Percentiles rank a stretch among this genome's conserved stretches.
phyloP scores from a whole-genome alignment of 2,888 invertebrate genomes.

The Drosophila monieri region DNA sequence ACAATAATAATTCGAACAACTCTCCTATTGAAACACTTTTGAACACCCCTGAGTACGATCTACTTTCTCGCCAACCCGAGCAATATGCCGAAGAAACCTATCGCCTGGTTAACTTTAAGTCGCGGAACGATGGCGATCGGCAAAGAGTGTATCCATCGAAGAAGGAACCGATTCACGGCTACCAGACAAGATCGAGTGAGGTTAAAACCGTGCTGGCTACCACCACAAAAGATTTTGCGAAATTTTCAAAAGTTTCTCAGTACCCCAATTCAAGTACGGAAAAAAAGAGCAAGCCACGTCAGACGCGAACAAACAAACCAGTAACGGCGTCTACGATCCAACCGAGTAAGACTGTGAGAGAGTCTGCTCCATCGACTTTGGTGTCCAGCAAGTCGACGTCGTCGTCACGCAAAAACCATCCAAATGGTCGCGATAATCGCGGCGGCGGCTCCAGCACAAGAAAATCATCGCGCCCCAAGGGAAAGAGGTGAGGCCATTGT shows the following conservation, averaged over 20 bases:
- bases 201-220: conserved; percentile 95
- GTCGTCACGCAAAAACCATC: conserved; percentile 51
- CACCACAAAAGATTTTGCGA: conserved; percentile 93
- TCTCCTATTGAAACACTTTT: conserved; percentile 87
- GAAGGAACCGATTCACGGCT: conserved; percentile 87
- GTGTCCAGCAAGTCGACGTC: conserved; percentile 48
- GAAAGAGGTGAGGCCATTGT: conserved; percentile 61
- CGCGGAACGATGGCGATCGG: conserved; percentile 78
- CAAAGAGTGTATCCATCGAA: conserved; percentile 84
- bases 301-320: conserved; percentile 90
- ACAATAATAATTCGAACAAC: conserved; percentile 15
- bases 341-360: conserved; percentile 74
- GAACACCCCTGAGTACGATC: conserved; percentile 93
- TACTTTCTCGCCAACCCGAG: conserved; percentile 92
- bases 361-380: conserved; percentile 30
- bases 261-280: conserved; percentile 84
- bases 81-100: conserved; percentile 94
- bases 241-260: conserved; percentile 94
- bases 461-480: conserved; percentile 65
- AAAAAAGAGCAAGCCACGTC: conserved; percentile 85
- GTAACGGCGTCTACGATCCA: conserved; percentile 86
- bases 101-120: conserved; percentile 91
- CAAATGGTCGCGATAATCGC: conserved; percentile 36
- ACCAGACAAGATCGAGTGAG: conserved; percentile 93
- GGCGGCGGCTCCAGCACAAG: conserved; percentile 32